phyloP scores from a whole-genome alignment of 2,797 vertebrate genomes.

The Mormyrops boulengeri region DNA sequence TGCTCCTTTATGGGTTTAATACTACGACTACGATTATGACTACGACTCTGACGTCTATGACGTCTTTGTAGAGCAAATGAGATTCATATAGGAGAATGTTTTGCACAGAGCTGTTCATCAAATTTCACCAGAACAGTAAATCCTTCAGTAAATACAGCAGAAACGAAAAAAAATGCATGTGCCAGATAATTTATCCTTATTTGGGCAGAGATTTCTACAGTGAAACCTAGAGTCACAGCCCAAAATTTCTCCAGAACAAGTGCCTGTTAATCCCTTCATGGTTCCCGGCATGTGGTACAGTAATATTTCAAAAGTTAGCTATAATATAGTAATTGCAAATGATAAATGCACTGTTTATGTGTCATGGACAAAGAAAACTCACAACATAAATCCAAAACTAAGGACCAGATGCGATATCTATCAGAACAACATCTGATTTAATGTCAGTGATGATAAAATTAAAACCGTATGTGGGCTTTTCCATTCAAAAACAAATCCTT shows the following conservation, averaged over 20 bases:
- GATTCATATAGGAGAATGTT: background rate
- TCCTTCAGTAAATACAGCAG: background rate
- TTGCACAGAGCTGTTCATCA: background rate
- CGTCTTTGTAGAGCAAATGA: background rate
- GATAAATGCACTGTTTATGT: background rate
- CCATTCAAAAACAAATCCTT: background rate
- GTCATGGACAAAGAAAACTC: background rate
- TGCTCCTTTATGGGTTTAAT: background rate
- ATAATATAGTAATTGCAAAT: background rate
- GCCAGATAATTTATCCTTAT: background rate
- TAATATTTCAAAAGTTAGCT: background rate
- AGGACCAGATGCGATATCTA: background rate
- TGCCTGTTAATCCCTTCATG: background rate
- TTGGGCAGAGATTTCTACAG: background rate
- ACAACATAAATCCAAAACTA: background rate
- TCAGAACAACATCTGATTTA: background rate
- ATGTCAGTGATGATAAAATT: background rate
- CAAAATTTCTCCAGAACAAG: background rate
- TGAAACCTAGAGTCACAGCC: background rate
- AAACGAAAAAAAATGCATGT: background rate
- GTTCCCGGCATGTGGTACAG: background rate
- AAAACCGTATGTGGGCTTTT: background rate
- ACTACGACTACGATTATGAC: background rate
- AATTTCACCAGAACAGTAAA: background rate
- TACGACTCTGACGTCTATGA: background rate